Percentiles rank a stretch among this genome's conserved stretches.
phyloP scores from a whole-genome alignment of 2,113 vertebrate genomes.

The Neofelis nebulosa region DNA sequence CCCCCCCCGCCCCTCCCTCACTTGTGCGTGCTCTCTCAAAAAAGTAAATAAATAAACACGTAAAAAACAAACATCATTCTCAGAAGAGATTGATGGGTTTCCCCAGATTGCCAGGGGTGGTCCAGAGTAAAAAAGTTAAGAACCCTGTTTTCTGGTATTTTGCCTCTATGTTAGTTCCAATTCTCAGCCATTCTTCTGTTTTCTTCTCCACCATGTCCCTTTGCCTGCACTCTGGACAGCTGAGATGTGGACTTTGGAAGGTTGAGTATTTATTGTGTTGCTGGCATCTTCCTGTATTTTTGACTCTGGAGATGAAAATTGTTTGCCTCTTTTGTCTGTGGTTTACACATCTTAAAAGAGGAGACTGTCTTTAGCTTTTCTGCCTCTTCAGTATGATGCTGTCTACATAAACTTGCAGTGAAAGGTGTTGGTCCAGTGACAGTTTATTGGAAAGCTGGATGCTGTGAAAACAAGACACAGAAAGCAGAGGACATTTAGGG shows the following conservation, averaged over 20 bases:
- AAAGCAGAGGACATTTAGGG: background rate
- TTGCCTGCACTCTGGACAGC: background rate
- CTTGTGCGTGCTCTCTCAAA: too few species aligned
- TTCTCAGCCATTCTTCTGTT: background rate
- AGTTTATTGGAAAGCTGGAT: conserved; percentile 8
- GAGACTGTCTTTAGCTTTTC: background rate
- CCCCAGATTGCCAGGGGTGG: background rate
- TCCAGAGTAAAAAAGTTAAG: background rate
- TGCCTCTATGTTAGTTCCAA: background rate
- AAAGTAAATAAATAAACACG: too few species aligned
- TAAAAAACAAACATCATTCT: background rate
- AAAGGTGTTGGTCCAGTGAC: background rate
- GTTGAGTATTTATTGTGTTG: fast-evolving
- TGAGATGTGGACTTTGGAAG: background rate
- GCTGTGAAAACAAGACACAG: background rate
- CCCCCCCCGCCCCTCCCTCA: too few species aligned
- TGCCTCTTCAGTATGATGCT: background rate
- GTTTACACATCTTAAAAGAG: background rate
- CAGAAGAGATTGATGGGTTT: background rate
- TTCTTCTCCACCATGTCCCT: background rate
- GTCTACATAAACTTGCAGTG: background rate
- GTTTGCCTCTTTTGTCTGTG: background rate
- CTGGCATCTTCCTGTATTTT: background rate
- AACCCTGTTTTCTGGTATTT: background rate
- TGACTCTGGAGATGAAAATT: background rate